Percentiles rank a stretch among this genome's conserved stretches.
phyloP scores from a whole-genome alignment of 2,113 vertebrate species.

The Phrynosoma platyrhinos region DNA sequence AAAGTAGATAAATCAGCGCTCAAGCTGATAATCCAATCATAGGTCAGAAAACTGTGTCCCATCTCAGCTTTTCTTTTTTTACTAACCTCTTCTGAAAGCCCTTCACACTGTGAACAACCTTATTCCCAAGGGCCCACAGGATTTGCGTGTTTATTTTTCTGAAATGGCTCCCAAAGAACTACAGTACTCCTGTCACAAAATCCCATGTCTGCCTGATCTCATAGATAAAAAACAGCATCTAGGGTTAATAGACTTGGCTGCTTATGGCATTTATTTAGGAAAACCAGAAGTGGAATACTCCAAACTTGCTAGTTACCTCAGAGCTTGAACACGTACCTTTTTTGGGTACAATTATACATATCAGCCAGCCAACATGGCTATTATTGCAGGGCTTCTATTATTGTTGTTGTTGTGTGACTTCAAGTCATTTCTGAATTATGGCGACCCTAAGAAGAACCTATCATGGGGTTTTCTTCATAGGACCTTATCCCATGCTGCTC shows the following conservation, averaged over 20 bases:
- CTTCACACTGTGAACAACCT: not conserved
- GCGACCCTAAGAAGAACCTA: no score
- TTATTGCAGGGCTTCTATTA: no score
- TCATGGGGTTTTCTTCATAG: no score
- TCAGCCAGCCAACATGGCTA: no score
- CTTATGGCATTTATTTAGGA: not conserved
- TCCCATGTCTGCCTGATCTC: not conserved
- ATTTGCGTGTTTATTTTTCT: not conserved
- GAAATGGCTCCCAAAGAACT: not conserved
- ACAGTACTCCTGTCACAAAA: not conserved
- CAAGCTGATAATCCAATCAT: conserved; percentile 48
- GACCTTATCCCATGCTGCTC: no score
- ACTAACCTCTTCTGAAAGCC: not conserved
- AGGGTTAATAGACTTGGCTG: not conserved
- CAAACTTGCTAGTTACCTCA: not conserved
- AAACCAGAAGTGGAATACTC: not conserved
- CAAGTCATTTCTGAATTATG: no score
- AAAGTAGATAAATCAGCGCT: conserved; percentile 43
- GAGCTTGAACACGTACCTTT: no score
- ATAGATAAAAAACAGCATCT: not conserved
- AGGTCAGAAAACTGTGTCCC: not conserved
- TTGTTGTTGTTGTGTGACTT: no score
- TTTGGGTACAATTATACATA: no score
- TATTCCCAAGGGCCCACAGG: not conserved
- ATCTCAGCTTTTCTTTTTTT: not conserved